phyloP scores from a whole-genome alignment of 2,797 vertebrate species.

The Mormyrus hasselquistii region DNA sequence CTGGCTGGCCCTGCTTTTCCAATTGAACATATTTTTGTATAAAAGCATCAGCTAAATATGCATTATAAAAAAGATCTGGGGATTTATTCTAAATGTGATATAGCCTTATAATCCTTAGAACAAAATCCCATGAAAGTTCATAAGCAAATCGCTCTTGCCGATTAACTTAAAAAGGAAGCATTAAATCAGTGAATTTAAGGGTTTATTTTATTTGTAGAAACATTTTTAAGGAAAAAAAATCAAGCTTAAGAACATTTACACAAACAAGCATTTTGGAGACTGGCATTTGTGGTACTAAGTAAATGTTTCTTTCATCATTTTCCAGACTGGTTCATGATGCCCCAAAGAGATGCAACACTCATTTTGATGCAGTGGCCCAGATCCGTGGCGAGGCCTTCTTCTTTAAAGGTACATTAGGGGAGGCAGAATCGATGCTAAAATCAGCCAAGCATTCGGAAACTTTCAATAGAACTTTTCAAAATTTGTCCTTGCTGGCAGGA shows the following conservation, averaged over 20 bases:
- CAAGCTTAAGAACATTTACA: background rate
- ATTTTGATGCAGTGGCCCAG: constrained; percentile 91
- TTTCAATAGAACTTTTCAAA: background rate
- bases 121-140: background rate
- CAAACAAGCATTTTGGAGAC: background rate
- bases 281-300: background rate
- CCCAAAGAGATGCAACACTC: constrained; percentile 79
- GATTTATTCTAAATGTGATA: background rate
- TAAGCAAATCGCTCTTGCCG: background rate
- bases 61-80: background rate
- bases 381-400: constrained; percentile 98
- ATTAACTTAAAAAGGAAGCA: background rate
- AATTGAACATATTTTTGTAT: background rate
- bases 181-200: background rate
- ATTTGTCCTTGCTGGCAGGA: background rate
- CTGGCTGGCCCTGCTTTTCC: background rate
- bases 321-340: constrained; percentile 66
- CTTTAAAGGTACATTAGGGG: constrained; percentile 68
- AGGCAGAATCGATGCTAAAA: background rate
- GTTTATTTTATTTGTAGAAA: background rate
- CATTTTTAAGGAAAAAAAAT: background rate
- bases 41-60: background rate
- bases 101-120: background rate
- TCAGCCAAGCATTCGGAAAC: background rate
- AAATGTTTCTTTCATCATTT: background rate